Evolutionary conservation across 1,140 invertebrate species (phyloP).

Genomic region (roundworm (Caenorhabditis elegans)): WBcel235 BX284606.5:13117001-13117500

Average conservation of each 20-base stretch:
- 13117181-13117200: constrained; percentile 36
- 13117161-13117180: constrained; percentile 46
- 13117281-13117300: neutral
- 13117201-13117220: constrained; percentile 37
- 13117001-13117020: constrained; percentile 40
- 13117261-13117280: neutral
- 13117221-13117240: constrained; percentile 35
- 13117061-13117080: constrained; percentile 47
- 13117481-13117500: neutral
- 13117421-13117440: constrained; percentile 42
- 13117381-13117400: constrained; percentile 41
- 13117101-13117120: no score
- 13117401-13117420: constrained; percentile 40
- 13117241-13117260: neutral
- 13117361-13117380: constrained; percentile 22
- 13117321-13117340: constrained; percentile 36
- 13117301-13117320: neutral
- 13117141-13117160: constrained; percentile 49
- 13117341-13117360: constrained; percentile 47
- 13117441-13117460: constrained; percentile 44
- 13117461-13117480: neutral
- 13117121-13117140: constrained; percentile 43
- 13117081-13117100: neutral
- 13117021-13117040: constrained; percentile 43
- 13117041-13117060: constrained; percentile 42